Evolutionary conservation across 2,888 invertebrate species (phyloP), one percentile per base, ranked within the genome.

Genomic region (Calameuta pallipes): DNA sequence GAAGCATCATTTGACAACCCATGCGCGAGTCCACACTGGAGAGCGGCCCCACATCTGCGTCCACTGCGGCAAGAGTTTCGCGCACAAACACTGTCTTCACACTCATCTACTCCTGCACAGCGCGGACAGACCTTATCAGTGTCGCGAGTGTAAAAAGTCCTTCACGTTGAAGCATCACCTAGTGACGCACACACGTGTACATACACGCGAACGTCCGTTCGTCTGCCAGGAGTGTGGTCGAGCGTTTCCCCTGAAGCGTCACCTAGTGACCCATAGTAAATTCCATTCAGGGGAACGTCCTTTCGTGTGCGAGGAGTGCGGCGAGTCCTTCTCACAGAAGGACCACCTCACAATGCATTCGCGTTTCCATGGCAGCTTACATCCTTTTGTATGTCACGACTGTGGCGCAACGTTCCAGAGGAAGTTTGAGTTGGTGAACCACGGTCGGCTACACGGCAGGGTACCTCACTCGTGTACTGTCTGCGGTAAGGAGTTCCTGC

Each of bases 321-420:
- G 96, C 4, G 99, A 99, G 92, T 97, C 98, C 81, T 98, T 98
- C 92, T 96, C 97, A 15, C 95, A 97, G 83, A 95, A 97, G 90
- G 97, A 98, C 91, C 97, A 98, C 90, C 94, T 98, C 75, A 93
- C 97, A 86, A 97, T 97, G 93, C 97, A 98, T 92, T 94, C 96
- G 80, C 93, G 98, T 82, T 98, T 98, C 92, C 98, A 98, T 92
- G 98, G 98, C n/a, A 98, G 98, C 11, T 95, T 98, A 87, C 97
- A 98, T 88, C 98, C 99, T 15, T 99, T 98, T 92, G 96, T 96
- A 85, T 99, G 99, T 92, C 95, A 95, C 77, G 97, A 97, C 89
- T 99, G 99, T 89, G 96, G 96, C 34, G 95, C 95, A 76, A 96
- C 96, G 80, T 97, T 97, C 92, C 95, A 96, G 79, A 93, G 97